phyloP scores from a whole-genome alignment of 23 tunicate species.

The Clavelina lepadiformis region DNA sequence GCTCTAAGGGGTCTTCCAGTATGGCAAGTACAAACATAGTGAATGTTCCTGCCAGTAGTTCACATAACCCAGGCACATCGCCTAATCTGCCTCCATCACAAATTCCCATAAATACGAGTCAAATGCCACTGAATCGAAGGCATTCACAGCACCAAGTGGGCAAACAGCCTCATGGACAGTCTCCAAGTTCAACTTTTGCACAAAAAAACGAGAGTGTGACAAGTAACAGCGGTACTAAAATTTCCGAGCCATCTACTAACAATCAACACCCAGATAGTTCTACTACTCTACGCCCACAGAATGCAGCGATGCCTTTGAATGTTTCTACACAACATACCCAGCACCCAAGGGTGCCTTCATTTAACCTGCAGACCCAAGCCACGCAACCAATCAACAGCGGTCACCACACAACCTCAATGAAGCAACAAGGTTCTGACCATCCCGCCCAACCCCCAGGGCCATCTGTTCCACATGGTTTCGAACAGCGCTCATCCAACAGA shows the following conservation, averaged over 20 bases:
- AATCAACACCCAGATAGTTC: neutral
- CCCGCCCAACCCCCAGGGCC: no score
- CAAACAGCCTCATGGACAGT: no score
- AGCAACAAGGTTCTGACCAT: no score
- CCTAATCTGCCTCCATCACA: neutral
- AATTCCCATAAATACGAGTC: neutral
- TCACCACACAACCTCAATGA: no score
- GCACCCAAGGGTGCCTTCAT: slow-evolving; percentile 4
- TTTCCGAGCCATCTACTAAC: slow-evolving; percentile 15
- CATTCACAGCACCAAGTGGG: no score
- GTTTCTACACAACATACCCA: slow-evolving; percentile 4
- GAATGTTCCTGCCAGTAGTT: neutral
- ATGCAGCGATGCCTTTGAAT: neutral
- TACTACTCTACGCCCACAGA: slow-evolving; percentile 5
- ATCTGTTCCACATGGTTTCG: no score
- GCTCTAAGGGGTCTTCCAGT: no score
- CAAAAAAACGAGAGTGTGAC: no score
- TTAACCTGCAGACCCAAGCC: slow-evolving; percentile 11
- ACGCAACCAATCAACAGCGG: neutral
- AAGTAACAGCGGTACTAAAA: no score
- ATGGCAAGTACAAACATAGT: neutral
- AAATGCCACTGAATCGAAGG: neutral
- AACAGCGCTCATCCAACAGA: no score
- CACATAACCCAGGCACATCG: neutral
- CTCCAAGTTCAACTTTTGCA: no score